A percentile compares a stretch with the other conserved stretches of the same genome.
phyloP scores from a whole-genome alignment of 2,888 invertebrate genomes.

The Phalera bucephala region DNA sequence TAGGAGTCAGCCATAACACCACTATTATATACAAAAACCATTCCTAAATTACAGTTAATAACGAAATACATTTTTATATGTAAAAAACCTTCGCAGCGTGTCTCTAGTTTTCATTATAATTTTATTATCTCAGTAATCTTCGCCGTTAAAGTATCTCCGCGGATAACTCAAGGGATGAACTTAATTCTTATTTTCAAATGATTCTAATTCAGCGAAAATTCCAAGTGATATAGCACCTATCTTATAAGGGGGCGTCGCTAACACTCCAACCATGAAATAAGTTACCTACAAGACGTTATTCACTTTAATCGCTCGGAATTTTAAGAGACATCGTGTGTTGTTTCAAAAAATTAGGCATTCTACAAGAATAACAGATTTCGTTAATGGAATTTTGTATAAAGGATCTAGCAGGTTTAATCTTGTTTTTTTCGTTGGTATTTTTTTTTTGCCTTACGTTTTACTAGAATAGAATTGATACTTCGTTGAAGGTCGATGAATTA shows the following conservation, averaged over 20 bases:
- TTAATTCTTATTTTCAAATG: constrained; percentile 25
- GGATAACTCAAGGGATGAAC: constrained; percentile 8
- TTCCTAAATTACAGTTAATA: no score
- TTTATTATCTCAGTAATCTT: constrained; percentile 14
- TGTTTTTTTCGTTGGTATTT: background rate
- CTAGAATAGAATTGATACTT: no score
- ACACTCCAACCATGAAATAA: constrained; percentile 38
- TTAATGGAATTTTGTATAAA: background rate
- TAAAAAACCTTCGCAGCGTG: constrained; percentile 2
- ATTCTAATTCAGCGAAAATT: constrained; percentile 14
- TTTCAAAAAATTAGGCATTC: constrained; percentile 4
- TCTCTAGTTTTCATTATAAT: constrained; percentile 9
- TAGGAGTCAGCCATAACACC: background rate
- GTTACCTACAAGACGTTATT: constrained; percentile 28
- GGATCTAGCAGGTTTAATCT: background rate
- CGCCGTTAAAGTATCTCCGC: constrained; percentile 2
- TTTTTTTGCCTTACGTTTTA: no score
- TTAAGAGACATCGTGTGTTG: background rate
- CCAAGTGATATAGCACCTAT: constrained; percentile 4
- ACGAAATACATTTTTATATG: background rate
- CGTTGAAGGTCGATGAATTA: no score
- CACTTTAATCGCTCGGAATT: constrained; percentile 13
- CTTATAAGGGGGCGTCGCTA: background rate
- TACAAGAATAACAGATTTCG: constrained; percentile 1
- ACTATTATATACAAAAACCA: background rate